These are phyloP conservation scores for Agrochola macilenta DNA, from an alignment of 2,888 invertebrate species.

Conservation along the genomic window DNA sequence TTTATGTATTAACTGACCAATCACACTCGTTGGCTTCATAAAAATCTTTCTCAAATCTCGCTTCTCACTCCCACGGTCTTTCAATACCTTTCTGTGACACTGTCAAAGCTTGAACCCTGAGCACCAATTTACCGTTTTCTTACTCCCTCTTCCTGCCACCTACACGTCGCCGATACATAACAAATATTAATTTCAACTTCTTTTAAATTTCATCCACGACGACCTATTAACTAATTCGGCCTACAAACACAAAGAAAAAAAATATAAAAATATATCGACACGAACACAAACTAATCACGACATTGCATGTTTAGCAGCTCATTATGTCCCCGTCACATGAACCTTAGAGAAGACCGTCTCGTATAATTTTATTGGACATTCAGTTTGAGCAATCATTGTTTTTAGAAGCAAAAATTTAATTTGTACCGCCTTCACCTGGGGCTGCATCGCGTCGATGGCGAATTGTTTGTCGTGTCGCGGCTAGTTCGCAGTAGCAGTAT, in stretches of 20 bases:
- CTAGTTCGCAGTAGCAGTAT: slow-evolving; percentile 65
- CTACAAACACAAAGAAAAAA: slow-evolving; percentile 77
- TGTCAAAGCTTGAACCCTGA: slow-evolving; percentile 85
- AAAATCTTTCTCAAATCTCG: slow-evolving; percentile 81
- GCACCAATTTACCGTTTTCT: slow-evolving; percentile 82
- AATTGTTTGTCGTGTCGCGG: slow-evolving; percentile 66
- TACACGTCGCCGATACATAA: slow-evolving; percentile 79
- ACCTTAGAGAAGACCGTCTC: slow-evolving; percentile 88
- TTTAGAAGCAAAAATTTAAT: slow-evolving; percentile 82
- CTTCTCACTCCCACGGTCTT: slow-evolving; percentile 86
- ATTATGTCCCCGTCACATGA: slow-evolving; percentile 88
- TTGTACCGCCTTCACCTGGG: slow-evolving; percentile 82
- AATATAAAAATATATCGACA: slow-evolving; percentile 75
- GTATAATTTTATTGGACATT: slow-evolving; percentile 84
- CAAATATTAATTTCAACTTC: slow-evolving; percentile 55
- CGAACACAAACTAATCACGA: slow-evolving; percentile 86
- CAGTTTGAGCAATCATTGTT: slow-evolving; percentile 83
- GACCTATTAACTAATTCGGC: slow-evolving; percentile 78
- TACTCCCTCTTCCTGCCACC: slow-evolving; percentile 75
- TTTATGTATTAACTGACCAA: slow-evolving; percentile 78
- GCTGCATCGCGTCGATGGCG: slow-evolving; percentile 80
- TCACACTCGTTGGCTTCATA: slow-evolving; percentile 84
- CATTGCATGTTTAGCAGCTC: slow-evolving; percentile 90
- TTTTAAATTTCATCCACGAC: slow-evolving; percentile 71
- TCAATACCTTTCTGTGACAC: slow-evolving; percentile 84